Evolutionary conservation across 1,140 invertebrate species (phyloP), one percentile per base, ranked within the genome.

Genomic region (Dufourea novaeangliae): DNA sequence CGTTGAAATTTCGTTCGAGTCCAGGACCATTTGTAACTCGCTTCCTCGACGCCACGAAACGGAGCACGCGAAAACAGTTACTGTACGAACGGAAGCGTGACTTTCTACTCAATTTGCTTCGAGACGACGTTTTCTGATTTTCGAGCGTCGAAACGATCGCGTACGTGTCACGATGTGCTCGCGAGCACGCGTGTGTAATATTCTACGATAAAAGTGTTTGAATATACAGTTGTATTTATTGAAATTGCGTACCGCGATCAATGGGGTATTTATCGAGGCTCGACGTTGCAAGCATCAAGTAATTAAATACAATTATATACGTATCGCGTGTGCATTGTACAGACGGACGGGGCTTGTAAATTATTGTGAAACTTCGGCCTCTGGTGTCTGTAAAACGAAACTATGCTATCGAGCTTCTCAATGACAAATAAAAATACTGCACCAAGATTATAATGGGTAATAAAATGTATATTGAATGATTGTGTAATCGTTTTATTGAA

Each of bases 381-480:
- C n/a, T n/a, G 34, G 20, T 46, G 34, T 70, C 69, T 62, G 50
- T 37, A 63, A 46, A 37, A 20, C 20, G 6, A 57, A 79, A 70
- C 39, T 56, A 46, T 52, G 71, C 54, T 62, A 75, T 3, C 56
- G 34, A 66, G 78, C 78, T 75, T 75, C 46, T 62, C 17, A 37
- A 76, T 25, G 37, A 59, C 27, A 68, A 70, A 50, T 64, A 67
- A 44, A 59, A 56, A 54, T 67, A 22, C 22, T 8, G 66, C 57
- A 69, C 57, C 34, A 76, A 27, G 27, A 59, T 71, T 71, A 32
- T 67, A 39, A 52, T 2, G 52, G 66, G 68, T 68, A 78, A 80
- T 78, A 78, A 78, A 77, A 71, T 70, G 52, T 63, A 37, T 71
- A 39, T 69, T 32, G 37, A 57, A 41, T 14, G 44, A 70, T 8